A percentile compares a stretch with the other conserved stretches of the same genome.
Conservation (phyloP, 2,113 vertebrate genomes). For the Psittacus erithacus region DNA sequence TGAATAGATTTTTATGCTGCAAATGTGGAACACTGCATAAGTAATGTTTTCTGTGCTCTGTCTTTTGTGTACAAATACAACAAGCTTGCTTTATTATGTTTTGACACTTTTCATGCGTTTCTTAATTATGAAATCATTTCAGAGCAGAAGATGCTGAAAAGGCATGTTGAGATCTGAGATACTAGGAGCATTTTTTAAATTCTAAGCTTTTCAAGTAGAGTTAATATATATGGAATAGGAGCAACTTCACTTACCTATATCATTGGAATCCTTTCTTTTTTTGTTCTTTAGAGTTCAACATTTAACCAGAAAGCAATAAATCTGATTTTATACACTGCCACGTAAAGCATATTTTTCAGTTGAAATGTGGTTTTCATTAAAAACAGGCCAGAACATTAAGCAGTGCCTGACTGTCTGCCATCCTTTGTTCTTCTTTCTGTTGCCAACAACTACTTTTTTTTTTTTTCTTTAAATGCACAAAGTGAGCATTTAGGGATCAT, state of each 20-base stretch:
- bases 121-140: conserved; percentile 61
- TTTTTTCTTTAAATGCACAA: background rate
- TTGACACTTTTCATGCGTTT: conserved; percentile 47
- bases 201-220: background rate
- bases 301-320: conserved; percentile 60
- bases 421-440: conserved; percentile 68
- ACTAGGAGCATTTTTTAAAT: background rate
- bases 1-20: conserved; percentile 25
- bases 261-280: background rate
- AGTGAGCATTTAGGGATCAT: background rate
- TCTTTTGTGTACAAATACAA: conserved; percentile 53
- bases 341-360: conserved; percentile 80
- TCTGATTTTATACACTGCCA: conserved; percentile 76
- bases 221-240: background rate
- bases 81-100: conserved; percentile 30
- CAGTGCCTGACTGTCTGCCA: conserved; percentile 79
- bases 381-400: conserved; percentile 80
- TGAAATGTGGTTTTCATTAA: conserved; percentile 90
- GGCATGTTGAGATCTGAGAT: background rate
- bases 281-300: background rate
- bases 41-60: background rate
- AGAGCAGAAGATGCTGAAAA: background rate
- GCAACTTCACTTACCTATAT: background rate
- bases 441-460: conserved; percentile 68
- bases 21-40: conserved; percentile 1